These are phyloP conservation scores for Habroteleia sp. DNA, from an alignment of 2,888 invertebrate genomes.

Conservation along the genomic window DNA sequence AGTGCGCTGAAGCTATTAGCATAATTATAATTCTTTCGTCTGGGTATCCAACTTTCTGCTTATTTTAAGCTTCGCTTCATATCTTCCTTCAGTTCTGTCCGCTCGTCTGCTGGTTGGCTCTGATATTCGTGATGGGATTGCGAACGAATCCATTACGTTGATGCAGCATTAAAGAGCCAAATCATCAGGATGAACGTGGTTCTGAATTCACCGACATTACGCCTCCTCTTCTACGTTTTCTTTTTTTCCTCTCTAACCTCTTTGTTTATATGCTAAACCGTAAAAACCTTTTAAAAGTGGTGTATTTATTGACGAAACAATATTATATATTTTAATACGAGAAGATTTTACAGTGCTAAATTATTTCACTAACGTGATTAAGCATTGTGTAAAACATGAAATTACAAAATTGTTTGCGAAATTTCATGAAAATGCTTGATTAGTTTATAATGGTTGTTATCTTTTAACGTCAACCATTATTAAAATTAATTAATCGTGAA, in stretches of 20 bases:
- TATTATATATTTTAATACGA: conserved; percentile 19
- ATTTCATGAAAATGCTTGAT: too few species aligned
- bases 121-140: conserved; percentile 77
- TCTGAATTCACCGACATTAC: conserved; percentile 64
- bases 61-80: conserved; percentile 74
- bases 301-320: conserved; percentile 48
- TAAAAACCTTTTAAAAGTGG: conserved; percentile 55
- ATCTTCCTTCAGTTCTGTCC: conserved; percentile 66
- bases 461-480: too few species aligned
- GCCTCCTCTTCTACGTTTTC: conserved; percentile 47
- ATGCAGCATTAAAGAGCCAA: conserved; percentile 76
- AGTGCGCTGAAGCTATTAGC: conserved; percentile 78
- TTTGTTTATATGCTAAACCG: conserved; percentile 58
- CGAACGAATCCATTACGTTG: conserved; percentile 78
- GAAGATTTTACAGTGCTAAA: too few species aligned
- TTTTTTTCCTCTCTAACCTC: conserved; percentile 22
- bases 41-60: conserved; percentile 78
- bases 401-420: too few species aligned
- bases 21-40: conserved; percentile 80
- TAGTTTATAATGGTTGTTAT: too few species aligned
- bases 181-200: conserved; percentile 73
- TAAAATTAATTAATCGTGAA: too few species aligned
- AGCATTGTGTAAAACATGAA: too few species aligned
- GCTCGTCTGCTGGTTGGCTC: conserved; percentile 65
- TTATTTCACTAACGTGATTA: too few species aligned